phyloP scores from a whole-genome alignment of 2,113 vertebrate genomes.

The Tilapia sparmanii region DNA sequence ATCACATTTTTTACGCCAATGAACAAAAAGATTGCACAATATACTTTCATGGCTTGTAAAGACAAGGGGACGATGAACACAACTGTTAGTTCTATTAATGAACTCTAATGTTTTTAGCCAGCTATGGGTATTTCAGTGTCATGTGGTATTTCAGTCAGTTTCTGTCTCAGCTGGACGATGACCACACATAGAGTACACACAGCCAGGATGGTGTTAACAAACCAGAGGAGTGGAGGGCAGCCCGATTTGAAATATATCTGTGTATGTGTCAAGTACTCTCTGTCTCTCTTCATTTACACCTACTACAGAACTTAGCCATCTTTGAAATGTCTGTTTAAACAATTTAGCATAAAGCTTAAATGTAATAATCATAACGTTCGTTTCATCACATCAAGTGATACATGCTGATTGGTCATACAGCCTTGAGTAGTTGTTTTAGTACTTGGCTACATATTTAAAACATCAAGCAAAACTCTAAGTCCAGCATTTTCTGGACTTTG shows the following conservation, averaged over 20 bases:
- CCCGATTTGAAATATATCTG: background rate
- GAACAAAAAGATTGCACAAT: background rate
- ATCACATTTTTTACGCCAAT: background rate
- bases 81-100: background rate
- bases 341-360: background rate
- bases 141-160: background rate
- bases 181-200: background rate
- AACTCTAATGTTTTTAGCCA: background rate
- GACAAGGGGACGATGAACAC: background rate
- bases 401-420: background rate
- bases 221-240: background rate
- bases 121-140: background rate
- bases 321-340: background rate
- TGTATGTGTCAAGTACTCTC: background rate
- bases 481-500: background rate
- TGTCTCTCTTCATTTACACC: fast-evolving
- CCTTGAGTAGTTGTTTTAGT: background rate
- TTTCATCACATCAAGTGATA: background rate
- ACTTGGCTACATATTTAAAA: background rate
- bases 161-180: background rate
- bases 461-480: background rate
- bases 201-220: background rate
- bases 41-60: background rate
- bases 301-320: background rate
- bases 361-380: fast-evolving